Evolutionary conservation across 2,113 vertebrate species (phyloP).

Genomic region (Cavia porcellus): DNA sequence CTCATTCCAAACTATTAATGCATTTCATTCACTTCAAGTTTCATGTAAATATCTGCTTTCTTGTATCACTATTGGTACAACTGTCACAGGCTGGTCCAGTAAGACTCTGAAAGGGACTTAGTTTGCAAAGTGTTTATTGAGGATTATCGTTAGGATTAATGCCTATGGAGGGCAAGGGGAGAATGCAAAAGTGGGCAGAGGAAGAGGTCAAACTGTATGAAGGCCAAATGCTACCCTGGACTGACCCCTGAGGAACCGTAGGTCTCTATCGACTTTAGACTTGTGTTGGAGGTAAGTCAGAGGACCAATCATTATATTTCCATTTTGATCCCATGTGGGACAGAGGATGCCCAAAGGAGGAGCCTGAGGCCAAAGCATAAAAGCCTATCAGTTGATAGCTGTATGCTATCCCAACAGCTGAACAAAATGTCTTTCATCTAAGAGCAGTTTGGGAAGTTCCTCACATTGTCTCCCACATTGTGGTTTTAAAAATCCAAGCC

Average conservation of each 20-base stretch:
- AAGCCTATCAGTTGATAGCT: neutral
- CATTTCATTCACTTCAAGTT: constrained; percentile 1
- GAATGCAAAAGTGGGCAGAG: neutral
- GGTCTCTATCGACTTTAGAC: neutral
- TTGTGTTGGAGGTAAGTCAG: neutral
- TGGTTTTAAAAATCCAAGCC: neutral
- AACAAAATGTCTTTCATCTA: neutral
- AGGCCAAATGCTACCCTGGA: neutral
- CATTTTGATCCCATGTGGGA: neutral
- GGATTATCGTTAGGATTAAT: neutral
- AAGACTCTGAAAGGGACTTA: neutral
- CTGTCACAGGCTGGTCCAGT: neutral
- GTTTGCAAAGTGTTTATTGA: constrained; percentile 33
- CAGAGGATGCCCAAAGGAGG: neutral
- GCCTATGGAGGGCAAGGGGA: neutral
- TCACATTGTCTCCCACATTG: neutral
- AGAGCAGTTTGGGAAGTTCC: neutral
- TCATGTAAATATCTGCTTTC: neutral
- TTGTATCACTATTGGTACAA: neutral
- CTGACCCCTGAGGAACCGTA: neutral
- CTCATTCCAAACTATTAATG: neutral
- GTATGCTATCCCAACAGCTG: neutral
- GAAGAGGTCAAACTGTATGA: neutral
- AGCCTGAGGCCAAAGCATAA: neutral
- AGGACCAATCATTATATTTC: neutral